Conservation (phyloP, 1,140 invertebrate species). For the Drosophila pachea region DNA sequence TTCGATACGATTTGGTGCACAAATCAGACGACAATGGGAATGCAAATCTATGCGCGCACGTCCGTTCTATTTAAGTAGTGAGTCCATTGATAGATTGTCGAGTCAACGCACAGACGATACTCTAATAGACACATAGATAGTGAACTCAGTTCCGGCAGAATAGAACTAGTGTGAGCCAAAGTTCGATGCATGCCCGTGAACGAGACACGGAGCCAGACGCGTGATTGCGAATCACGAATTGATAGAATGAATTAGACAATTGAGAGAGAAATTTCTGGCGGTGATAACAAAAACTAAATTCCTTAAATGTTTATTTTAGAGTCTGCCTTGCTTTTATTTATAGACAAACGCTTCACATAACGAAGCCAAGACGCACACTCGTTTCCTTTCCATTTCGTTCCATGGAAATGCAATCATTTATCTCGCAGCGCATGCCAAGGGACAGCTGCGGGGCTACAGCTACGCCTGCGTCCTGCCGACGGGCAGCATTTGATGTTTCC, state of each 20-base stretch:
- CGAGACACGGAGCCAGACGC: slow-evolving; percentile 5
- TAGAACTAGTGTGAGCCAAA: slow-evolving; percentile 28
- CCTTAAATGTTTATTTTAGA: background rate
- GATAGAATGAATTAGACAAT: background rate
- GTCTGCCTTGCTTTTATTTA: slow-evolving; percentile 8
- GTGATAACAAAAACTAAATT: background rate
- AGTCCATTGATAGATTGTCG: slow-evolving; percentile 55
- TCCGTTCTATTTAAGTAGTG: slow-evolving; percentile 20
- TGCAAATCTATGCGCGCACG: slow-evolving; percentile 42
- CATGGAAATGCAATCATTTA: slow-evolving; percentile 34
- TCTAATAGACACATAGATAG: slow-evolving; percentile 20
- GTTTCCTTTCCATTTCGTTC: slow-evolving; percentile 9
- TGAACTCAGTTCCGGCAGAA: slow-evolving; percentile 10
- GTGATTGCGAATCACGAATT: slow-evolving; percentile 12
- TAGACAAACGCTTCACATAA: background rate
- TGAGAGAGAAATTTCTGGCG: background rate
- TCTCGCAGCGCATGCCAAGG: slow-evolving; percentile 22
- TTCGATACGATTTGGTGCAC: slow-evolving; percentile 29
- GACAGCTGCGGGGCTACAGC: background rate
- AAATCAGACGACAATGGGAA: slow-evolving; percentile 39
- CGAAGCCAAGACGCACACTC: background rate
- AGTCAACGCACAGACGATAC: slow-evolving; percentile 20
- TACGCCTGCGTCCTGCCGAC: slow-evolving; percentile 31
- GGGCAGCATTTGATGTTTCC: slow-evolving; percentile 12
- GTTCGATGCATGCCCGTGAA: slow-evolving; percentile 25